Evolutionary conservation across 2,888 invertebrate genomes (phyloP), one percentile per base, ranked within the genome.

Genomic region (Caenorhabditis japonica): DNA sequence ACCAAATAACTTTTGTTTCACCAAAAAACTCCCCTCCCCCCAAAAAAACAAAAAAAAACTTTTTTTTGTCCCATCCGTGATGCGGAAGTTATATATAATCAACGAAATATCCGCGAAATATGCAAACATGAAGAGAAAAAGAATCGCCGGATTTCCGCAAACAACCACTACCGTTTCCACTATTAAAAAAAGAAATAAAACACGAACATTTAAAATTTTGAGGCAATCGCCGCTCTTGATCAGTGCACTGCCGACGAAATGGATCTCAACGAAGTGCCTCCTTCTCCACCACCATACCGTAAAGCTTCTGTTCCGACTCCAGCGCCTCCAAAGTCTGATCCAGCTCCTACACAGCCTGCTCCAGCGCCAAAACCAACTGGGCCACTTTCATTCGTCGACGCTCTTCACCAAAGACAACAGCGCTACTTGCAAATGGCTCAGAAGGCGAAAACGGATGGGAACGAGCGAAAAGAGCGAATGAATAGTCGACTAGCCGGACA

Each of bases 261-360:
- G 44, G 84, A 85, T 58, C 46, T 83, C 39, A 72, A 41, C 13
- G 85, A 84, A 23, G 81, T 85, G 55, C 85, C 85, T 17, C 72
- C 77, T 13, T 82, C 80, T 0, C 85, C 85, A 2, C 81, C 77
- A 10, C 83, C 84, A 4, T 85, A 85, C 53, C 56, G 74, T 0
- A 74, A 74, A 25, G 10, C 41, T 4, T 17, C 38, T 59, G 49
- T 49, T 47, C 30, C 49, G 23, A 2, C 58, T 21, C 41, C 39
- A 27, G 30, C 53, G 13, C 41, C 55, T 27, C n/a, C 58, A n/a
- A 41, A 33, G 12, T 34, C 62, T 17, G 44, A 58, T 13, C 15
- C 36, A 1, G 19, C 23, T n/a, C 25, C 33, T 33, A 41, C 55
- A 17, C 34, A 58, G 23, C 46, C 60, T 15, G 38, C 61, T 36